phyloP scores from a whole-genome alignment of 2,113 vertebrate genomes.

The Prietella phreatophila region DNA sequence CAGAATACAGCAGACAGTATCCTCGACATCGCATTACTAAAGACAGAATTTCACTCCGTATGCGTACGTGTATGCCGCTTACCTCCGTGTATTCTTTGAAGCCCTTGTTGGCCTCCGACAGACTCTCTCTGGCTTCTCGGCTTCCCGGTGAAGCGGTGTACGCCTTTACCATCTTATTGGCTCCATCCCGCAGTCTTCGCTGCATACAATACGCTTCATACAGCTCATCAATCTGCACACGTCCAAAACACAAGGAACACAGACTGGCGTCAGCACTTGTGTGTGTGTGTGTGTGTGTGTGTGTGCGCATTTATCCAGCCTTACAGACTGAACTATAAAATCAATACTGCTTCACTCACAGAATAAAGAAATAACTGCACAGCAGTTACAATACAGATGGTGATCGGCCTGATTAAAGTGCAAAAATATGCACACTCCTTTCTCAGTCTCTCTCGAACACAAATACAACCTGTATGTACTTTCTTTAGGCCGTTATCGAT shows the following conservation, averaged over 20 bases:
- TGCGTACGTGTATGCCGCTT: background rate
- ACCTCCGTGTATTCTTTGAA: slow-evolving; percentile 97
- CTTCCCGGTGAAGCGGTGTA: slow-evolving; percentile 83
- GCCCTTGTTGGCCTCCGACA: slow-evolving; percentile 88
- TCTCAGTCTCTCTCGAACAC: background rate
- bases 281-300: background rate
- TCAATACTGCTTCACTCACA: background rate
- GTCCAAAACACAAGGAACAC: background rate
- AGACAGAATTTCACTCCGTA: background rate
- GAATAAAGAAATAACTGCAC: background rate
- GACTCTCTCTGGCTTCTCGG: slow-evolving; percentile 87
- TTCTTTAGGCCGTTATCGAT: too few relatives aligned
- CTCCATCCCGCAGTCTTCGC: slow-evolving; percentile 87
- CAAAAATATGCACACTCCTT: background rate
- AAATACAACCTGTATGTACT: background rate
- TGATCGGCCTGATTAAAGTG: background rate
- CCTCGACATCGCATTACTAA: background rate
- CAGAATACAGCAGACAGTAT: background rate
- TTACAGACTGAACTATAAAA: background rate
- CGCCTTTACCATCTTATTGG: slow-evolving; percentile 94
- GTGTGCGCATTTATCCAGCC: background rate
- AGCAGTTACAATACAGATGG: background rate
- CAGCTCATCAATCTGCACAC: slow-evolving; percentile 87
- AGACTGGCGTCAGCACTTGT: background rate
- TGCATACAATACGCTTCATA: slow-evolving; percentile 95